Conservation (phyloP, 2,113 vertebrate species). For the Corapipo altera region DNA sequence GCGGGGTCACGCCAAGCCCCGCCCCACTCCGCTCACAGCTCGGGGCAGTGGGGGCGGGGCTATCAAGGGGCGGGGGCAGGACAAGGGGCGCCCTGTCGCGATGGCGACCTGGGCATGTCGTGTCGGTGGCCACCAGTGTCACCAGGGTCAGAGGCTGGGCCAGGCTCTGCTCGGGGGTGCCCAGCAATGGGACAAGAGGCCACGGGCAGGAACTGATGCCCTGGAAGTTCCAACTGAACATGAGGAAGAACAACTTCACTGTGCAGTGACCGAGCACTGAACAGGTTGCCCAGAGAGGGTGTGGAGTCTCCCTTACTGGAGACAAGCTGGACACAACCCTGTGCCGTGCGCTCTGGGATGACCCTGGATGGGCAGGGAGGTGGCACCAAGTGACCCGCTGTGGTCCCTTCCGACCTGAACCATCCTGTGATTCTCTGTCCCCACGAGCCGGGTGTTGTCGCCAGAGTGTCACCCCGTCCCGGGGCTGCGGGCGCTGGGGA, state of each 20-base stretch:
- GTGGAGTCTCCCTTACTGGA: neutral
- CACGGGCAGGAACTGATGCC: neutral
- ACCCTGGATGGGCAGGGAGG: neutral
- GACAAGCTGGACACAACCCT: neutral
- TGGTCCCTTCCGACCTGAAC: neutral
- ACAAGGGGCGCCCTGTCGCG: no score
- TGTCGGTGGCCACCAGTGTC: neutral
- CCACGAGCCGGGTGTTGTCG: neutral
- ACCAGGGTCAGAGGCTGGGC: neutral
- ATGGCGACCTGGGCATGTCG: no score
- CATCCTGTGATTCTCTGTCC: neutral
- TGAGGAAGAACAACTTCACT: neutral
- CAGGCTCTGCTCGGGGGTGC: neutral
- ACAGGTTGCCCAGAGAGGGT: neutral
- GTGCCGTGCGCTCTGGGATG: neutral
- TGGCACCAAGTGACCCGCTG: neutral
- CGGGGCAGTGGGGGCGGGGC: neutral
- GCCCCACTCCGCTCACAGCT: no score
- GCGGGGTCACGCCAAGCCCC: rapidly evolving
- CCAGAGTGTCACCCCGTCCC: neutral
- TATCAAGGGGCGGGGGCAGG: neutral
- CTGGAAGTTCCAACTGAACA: neutral
- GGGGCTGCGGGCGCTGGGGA: neutral
- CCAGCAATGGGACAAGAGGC: neutral
- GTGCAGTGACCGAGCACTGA: neutral